phyloP scores from a whole-genome alignment of 1,140 invertebrate genomes.

The Agrilus planipennis region DNA sequence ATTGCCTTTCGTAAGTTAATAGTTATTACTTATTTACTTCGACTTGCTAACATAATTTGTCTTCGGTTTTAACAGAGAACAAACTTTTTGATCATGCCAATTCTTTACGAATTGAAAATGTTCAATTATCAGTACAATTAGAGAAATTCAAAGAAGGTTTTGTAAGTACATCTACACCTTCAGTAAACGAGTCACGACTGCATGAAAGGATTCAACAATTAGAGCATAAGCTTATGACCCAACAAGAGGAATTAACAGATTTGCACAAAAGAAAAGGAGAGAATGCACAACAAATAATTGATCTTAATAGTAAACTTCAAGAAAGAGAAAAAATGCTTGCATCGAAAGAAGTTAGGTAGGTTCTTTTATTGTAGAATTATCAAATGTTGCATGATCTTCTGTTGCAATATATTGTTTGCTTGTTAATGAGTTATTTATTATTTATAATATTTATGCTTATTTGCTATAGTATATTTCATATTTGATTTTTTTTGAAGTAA shows the following conservation, averaged over 20 bases:
- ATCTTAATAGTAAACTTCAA: slow-evolving; percentile 74
- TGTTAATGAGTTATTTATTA: neutral
- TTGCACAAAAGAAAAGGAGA: slow-evolving; percentile 80
- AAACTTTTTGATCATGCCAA: slow-evolving; percentile 73
- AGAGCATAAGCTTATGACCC: slow-evolving; percentile 71
- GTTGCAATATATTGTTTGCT: neutral
- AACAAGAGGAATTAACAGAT: slow-evolving; percentile 88
- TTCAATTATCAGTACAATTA: slow-evolving; percentile 71
- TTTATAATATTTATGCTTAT: neutral
- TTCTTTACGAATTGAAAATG: slow-evolving; percentile 64
- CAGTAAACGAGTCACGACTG: slow-evolving; percentile 28
- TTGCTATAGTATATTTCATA: neutral
- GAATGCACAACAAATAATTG: slow-evolving; percentile 86
- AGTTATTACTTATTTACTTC: neutral
- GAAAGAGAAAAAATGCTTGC: slow-evolving; percentile 70
- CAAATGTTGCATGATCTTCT: too few relatives aligned
- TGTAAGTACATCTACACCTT: slow-evolving; percentile 6
- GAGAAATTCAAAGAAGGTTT: slow-evolving; percentile 56
- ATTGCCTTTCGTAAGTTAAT: slow-evolving; percentile 45
- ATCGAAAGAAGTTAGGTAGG: slow-evolving; percentile 62
- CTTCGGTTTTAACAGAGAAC: slow-evolving; percentile 55
- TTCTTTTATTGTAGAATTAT: neutral
- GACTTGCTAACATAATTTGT: slow-evolving; percentile 10
- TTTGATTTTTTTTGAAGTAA: neutral
- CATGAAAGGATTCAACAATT: slow-evolving; percentile 47